Percentiles rank a stretch among this genome's conserved stretches.
Evolutionary conservation across 2,888 invertebrate species (phyloP).

Genomic region (Heliothis peltigera): DNA sequence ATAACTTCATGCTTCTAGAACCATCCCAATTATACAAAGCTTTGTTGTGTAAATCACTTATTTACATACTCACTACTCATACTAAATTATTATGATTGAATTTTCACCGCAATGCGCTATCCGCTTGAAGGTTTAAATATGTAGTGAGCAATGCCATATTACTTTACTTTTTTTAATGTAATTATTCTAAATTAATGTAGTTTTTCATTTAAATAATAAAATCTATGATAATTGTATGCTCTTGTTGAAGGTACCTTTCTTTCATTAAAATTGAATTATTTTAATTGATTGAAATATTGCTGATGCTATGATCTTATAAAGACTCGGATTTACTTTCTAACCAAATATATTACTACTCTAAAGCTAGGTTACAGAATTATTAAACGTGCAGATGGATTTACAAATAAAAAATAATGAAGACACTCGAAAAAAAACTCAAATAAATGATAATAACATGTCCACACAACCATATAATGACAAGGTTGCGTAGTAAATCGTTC

Average conservation of each 20-base stretch:
- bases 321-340: too few relatives aligned
- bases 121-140: neutral
- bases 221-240: too few relatives aligned
- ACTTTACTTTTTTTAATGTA: slow-evolving; percentile 12
- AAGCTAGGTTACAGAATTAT: too few relatives aligned
- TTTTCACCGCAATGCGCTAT: slow-evolving; percentile 52
- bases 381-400: neutral
- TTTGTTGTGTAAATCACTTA: slow-evolving; percentile 32
- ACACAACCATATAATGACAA: slow-evolving; percentile 56
- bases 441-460: slow-evolving; percentile 1
- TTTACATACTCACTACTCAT: slow-evolving; percentile 16
- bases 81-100: slow-evolving; percentile 14
- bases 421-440: neutral
- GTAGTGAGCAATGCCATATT: neutral
- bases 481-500: slow-evolving; percentile 61
- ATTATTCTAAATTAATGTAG: slow-evolving; percentile 9
- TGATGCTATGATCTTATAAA: too few relatives aligned
- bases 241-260: too few relatives aligned
- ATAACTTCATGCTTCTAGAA: neutral
- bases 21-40: slow-evolving; percentile 32
- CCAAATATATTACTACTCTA: too few relatives aligned
- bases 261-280: slow-evolving; percentile 1
- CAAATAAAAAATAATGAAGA: neutral
- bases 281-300: too few relatives aligned
- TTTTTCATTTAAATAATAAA: slow-evolving; percentile 36